Evolutionary conservation across 2,888 invertebrate species (phyloP), one percentile per base, ranked within the genome.

Genomic region (Camptogramma bilineatum): DNA sequence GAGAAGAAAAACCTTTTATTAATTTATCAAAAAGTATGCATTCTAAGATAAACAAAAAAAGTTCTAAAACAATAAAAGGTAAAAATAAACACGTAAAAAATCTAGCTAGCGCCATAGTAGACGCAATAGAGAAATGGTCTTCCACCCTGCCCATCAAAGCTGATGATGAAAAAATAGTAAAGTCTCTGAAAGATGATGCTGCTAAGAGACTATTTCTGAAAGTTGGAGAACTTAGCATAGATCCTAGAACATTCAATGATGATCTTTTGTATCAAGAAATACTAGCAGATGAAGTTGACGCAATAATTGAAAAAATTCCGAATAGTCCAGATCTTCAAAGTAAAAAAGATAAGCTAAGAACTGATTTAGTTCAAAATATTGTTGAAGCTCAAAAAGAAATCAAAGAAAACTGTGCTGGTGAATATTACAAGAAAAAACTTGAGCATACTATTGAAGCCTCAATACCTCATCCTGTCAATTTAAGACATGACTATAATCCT

Each of bases 91-190:
- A 53, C 9, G 9, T 60, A 31, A 66, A 70, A 13, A 70, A 74
- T 58, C 76, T 80, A 24, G 80, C 76, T 17, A 64, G 71, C 24
- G 39, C 70, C 19, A 74, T 87, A 44, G 78, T 86, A 4, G 78
- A 87, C 62, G 75, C 76, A 10, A 82, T 90, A 61, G 87, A 88
- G 64, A 75, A 73, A 21, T 90, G 88, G 88, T 83, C 80, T 53
- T 74, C 79, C 8, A 73, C 78, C 18, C 72, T 89, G 54, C 86
- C 86, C 39, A 73, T 88, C 3, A 67, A 74, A 48, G 72, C 67
- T 54, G 64, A 72, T 44, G 65, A 78, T 56, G 72, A 76, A 53
- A 69, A 77, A 9, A 47, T 16, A 13, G 66, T 71, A 1, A 77
- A 74, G 56, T 48, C 44, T 34, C 68, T 79, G 8, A 84, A 83